Conservation (phyloP, 2,113 vertebrate species). For the Eupsittula cactorum region DNA sequence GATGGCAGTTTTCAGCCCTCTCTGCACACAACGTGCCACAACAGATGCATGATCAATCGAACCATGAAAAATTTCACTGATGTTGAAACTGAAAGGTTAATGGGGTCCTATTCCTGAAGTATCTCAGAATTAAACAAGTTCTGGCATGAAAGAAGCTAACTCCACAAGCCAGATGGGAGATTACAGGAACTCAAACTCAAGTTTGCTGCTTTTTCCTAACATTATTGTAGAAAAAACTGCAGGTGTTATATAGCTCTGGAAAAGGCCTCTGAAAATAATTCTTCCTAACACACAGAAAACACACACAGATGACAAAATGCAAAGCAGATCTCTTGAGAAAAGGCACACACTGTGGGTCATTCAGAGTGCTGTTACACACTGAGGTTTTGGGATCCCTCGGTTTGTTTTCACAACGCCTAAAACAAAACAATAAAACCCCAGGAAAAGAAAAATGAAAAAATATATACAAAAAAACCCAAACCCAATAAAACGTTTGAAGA, state of each 20-base stretch:
- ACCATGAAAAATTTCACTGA: not conserved
- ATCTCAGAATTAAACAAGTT: not conserved
- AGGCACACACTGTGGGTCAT: not conserved
- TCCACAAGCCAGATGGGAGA: not conserved
- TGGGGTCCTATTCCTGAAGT: not conserved
- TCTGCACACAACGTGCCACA: not conserved
- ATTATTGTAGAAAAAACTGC: not conserved
- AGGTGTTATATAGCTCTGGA: not conserved
- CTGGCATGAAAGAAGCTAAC: not conserved
- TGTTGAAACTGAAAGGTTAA: not conserved
- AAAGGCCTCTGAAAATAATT: not conserved
- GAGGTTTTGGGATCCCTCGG: not conserved
- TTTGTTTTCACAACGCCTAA: not conserved
- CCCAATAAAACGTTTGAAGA: not conserved
- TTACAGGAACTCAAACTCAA: not conserved
- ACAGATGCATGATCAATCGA: not conserved
- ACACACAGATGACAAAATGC: not conserved
- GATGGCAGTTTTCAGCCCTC: not conserved
- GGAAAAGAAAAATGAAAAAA: not conserved
- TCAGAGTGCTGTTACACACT: not conserved
- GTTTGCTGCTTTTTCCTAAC: not conserved
- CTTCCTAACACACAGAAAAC: not conserved
- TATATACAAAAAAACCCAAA: rapidly evolving
- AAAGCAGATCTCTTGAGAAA: not conserved
- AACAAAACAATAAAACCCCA: not conserved